These are phyloP conservation scores for Erebia palarica DNA, from an alignment of 2,888 invertebrate species.

Conservation along the genomic window DNA sequence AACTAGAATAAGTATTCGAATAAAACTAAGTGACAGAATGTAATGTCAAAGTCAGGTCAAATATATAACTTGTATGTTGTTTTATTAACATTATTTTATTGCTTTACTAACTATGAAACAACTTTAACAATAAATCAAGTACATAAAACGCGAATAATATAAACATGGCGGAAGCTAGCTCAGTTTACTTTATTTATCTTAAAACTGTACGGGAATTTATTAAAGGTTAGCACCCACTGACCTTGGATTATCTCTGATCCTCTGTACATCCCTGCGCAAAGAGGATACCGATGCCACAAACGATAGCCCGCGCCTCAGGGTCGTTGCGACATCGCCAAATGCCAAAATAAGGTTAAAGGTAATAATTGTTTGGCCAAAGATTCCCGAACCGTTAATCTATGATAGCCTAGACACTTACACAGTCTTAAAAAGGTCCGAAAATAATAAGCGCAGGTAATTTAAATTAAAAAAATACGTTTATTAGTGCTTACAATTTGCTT, in stretches of 20 bases:
- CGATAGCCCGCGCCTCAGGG: conserved; percentile 59
- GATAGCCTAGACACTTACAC: background rate
- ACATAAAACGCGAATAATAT: background rate
- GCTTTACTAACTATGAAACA: background rate
- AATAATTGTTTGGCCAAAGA: conserved; percentile 61
- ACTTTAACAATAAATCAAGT: background rate
- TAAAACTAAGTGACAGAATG: background rate
- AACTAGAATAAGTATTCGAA: background rate
- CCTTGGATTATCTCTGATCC: conserved; percentile 40
- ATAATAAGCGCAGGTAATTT: too few species aligned
- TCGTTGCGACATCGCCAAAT: conserved; percentile 76
- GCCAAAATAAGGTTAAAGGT: conserved; percentile 81
- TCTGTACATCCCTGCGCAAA: conserved; percentile 32
- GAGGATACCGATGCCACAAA: conserved; percentile 40
- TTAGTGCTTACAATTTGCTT: background rate
- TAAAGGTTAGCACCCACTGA: conserved; percentile 29
- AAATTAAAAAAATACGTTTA: background rate
- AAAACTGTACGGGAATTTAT: conserved; percentile 16
- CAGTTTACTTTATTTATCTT: conserved; percentile 10
- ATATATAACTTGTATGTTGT: background rate
- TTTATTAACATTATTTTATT: background rate
- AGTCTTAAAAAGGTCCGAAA: background rate
- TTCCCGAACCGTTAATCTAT: conserved; percentile 40
- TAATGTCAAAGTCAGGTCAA: background rate
- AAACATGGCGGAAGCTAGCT: background rate